Evolutionary conservation across 2,888 invertebrate genomes (phyloP), one percentile per base, ranked within the genome.

Genomic region (Ferdinandea cuprea): DNA sequence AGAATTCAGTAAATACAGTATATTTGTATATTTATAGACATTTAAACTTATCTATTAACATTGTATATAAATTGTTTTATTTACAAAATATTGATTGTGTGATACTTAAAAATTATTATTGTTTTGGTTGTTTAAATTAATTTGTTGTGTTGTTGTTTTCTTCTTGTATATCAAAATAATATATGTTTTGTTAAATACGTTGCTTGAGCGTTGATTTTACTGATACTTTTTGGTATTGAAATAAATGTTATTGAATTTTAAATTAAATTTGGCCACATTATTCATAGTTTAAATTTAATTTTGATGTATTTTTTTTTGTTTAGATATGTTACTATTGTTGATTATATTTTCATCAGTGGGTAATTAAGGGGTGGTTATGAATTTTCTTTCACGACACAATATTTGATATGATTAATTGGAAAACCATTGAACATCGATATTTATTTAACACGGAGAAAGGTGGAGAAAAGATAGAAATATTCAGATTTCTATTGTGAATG

Each of bases 71-170:
- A 68, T 59, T 30, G 9, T 25, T 19, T 59, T 68, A 68, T 73
- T 58, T 69, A 54, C 61, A 69, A 79, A 56, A 58, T 76, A 59
- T 71, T 65, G 65, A 76, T 46, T 81, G 58, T 63, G 13, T 74
- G 48, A 56, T 76, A 76, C 69, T 71, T 76, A 76, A 28, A 65
- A 65, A 69, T 71, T 69, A 81, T 81, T 81, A 71, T 81, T 81
- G 80, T 76, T 71, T 78, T 48, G 30, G 44, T 50, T 69, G 35
- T 48, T 68, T 21, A 61, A 44, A 52, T 59, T 8, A 59, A 63
- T 68, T 65, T 50, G 2, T 17, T 58, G 30, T 21, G 44, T 32
- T 25, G n/a, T 52, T 46, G 13, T 69, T 9, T 13, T 65, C 37
- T 52, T 46, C 42, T 61, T 68, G 35, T 61, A 30, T 76, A 76